Evolutionary conservation across 2,797 vertebrate species (phyloP), one percentile per base, ranked within the genome.

Genomic region (Rhinogobio ventralis): DNA sequence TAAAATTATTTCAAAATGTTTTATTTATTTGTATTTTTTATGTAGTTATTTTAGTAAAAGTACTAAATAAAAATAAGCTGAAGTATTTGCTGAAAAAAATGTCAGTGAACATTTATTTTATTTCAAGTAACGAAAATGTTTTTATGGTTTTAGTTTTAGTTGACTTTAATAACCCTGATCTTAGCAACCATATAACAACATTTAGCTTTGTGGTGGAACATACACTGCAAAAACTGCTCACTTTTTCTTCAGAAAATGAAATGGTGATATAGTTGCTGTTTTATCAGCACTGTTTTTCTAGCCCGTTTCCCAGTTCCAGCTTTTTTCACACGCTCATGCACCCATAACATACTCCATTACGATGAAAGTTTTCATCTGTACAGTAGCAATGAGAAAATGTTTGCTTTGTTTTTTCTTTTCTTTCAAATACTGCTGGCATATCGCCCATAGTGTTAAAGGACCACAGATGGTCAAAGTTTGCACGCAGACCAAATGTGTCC

Each of bases 271-370:
- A n/a, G 19, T 55, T 51, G 78, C 62, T 67, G 13, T 79, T 67
- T 79, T 28, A 20, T 55, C 74, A 76, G 73, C 28, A 15, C 5
- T 42, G 9, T 62, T 75, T 90, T 90, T 45, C 79, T 93, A 90
- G 89, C 88, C 90, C 71, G 55, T 93, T 92, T 89, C 92, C 89
- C 90, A 90, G 91, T 90, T 91, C 90, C n/a, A 86, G 74, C 87
- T 88, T 91, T 93, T 93, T 91, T 91, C 90, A 86, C 72, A 87
- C 9, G 51, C 68, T 85, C 66, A 79, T 28, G 36, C 62, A 79
- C 79, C 71, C 82, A 66, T 68, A 82, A 72, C 67, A 68, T 45
- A 51, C 67, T 68, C 36, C 33, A 86, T 89, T 81, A 71, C 39
- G 15, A 53, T 83, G 73, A 72, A 74, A 55, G 88, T 88, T 92